Percentiles rank a stretch among this genome's conserved stretches.
These are phyloP conservation scores for Spinus olivaceus DNA, from an alignment of 2,797 vertebrate genomes.

Conservation along the genomic window DNA sequence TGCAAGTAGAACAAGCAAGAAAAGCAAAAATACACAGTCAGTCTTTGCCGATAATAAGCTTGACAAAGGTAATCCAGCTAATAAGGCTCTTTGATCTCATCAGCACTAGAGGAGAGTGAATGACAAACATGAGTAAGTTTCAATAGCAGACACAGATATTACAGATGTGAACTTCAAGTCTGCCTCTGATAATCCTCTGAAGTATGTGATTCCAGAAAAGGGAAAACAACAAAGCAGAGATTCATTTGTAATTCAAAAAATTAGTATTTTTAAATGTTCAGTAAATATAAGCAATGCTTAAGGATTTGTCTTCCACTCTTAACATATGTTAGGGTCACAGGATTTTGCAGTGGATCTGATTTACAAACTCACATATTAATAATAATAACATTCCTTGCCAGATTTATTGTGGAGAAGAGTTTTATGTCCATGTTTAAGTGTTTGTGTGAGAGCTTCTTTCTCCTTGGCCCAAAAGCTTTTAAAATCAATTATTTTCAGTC, in stretches of 20 bases:
- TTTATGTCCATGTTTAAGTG: not conserved
- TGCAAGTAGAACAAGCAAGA: not conserved
- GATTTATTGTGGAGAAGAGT: not conserved
- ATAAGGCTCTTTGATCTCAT: conserved; percentile 17
- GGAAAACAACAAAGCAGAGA: not conserved
- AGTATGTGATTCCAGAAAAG: not conserved
- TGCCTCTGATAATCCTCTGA: not conserved
- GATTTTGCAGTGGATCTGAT: not conserved
- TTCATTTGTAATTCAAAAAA: not conserved
- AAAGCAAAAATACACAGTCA: not conserved
- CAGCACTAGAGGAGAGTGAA: not conserved
- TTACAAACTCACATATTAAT: not conserved
- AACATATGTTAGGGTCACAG: not conserved
- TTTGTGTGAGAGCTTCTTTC: not conserved
- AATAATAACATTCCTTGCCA: not conserved
- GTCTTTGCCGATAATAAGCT: not conserved
- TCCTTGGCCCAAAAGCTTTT: not conserved
- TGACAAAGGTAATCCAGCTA: conserved; percentile 26
- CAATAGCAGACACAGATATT: not conserved
- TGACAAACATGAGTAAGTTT: not conserved
- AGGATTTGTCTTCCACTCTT: not conserved
- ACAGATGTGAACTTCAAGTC: not conserved
- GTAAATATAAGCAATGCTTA: not conserved
- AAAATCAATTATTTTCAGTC: not conserved
- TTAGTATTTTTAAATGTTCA: not conserved